These are phyloP conservation scores for Carollia perspicillata DNA, from an alignment of 2,113 vertebrate genomes.

Conservation along the genomic window DNA sequence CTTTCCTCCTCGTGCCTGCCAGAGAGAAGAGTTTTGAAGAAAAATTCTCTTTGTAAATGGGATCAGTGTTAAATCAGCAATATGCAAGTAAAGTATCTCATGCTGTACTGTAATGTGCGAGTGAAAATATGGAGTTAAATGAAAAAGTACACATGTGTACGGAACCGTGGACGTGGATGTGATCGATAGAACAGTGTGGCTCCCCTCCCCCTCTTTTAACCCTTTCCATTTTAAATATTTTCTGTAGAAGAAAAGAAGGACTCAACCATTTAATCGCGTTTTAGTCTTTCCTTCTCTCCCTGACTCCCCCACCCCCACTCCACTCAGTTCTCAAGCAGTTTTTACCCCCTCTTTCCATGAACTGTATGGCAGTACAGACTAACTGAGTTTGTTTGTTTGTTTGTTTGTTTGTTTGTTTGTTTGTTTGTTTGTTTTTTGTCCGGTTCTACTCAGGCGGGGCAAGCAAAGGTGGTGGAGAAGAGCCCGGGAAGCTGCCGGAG, in stretches of 20 bases:
- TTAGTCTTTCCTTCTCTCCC: background rate
- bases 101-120: slow-evolving; percentile 69
- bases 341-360: background rate
- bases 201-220: slow-evolving; percentile 40
- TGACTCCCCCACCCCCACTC: background rate
- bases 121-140: slow-evolving; percentile 79
- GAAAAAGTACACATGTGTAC: slow-evolving; percentile 76
- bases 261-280: slow-evolving; percentile 19
- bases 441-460: slow-evolving; percentile 89
- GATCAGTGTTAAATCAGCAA: slow-evolving; percentile 82
- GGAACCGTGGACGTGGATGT: slow-evolving; percentile 77
- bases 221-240: slow-evolving; percentile 58
- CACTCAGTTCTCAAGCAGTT: background rate
- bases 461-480: slow-evolving; percentile 93
- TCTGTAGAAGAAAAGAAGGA: slow-evolving; percentile 13
- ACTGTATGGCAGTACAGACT: background rate
- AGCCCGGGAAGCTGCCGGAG: slow-evolving; percentile 90
- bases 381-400: slow-evolving; percentile 8
- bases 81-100: slow-evolving; percentile 80
- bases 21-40: slow-evolving; percentile 73
- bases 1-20: slow-evolving; percentile 68
- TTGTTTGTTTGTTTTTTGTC: slow-evolving; percentile 42
- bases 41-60: slow-evolving; percentile 78
- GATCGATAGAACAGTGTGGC: slow-evolving; percentile 50
- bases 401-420: too few relatives aligned